A percentile compares a stretch with the other conserved stretches of the same genome.
Evolutionary conservation across 2,888 invertebrate genomes (phyloP).

Genomic region (Opisthograptis luteolata): DNA sequence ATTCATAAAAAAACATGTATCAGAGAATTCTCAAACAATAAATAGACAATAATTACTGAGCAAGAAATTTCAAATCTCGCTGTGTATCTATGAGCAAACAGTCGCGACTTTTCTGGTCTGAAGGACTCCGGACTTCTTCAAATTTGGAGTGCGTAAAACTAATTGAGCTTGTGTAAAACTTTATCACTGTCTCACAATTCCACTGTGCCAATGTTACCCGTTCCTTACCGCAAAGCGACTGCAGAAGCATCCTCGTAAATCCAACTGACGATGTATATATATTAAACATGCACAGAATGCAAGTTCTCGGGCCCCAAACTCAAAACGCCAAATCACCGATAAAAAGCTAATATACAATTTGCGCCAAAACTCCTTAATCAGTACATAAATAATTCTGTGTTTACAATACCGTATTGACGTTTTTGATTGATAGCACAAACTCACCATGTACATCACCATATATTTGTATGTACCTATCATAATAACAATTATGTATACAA

Average conservation of each 20-base stretch:
- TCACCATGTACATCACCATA: neutral
- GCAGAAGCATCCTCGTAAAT: constrained; percentile 12
- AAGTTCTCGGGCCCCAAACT: constrained; percentile 4
- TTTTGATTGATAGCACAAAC: neutral
- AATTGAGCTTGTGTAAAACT: neutral
- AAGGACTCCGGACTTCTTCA: neutral
- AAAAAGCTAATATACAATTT: constrained; percentile 15
- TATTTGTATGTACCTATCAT: neutral
- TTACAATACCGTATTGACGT: neutral
- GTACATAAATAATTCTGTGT: neutral
- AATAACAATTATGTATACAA: neutral
- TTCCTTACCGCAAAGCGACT: constrained; percentile 20
- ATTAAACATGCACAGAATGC: constrained; percentile 20
- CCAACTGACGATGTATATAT: constrained; percentile 2
- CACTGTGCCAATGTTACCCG: neutral
- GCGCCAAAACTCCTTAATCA: neutral
- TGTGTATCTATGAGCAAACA: no score
- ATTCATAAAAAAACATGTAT: no score
- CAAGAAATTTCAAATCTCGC: no score
- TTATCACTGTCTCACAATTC: constrained; percentile 4
- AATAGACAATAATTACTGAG: no score
- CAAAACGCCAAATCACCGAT: constrained; percentile 16
- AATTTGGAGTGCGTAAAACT: neutral
- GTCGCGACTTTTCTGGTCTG: no score
- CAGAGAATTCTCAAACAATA: no score